phyloP scores from a whole-genome alignment of 2,113 vertebrate species.

The Cricetomys ansorgei region DNA sequence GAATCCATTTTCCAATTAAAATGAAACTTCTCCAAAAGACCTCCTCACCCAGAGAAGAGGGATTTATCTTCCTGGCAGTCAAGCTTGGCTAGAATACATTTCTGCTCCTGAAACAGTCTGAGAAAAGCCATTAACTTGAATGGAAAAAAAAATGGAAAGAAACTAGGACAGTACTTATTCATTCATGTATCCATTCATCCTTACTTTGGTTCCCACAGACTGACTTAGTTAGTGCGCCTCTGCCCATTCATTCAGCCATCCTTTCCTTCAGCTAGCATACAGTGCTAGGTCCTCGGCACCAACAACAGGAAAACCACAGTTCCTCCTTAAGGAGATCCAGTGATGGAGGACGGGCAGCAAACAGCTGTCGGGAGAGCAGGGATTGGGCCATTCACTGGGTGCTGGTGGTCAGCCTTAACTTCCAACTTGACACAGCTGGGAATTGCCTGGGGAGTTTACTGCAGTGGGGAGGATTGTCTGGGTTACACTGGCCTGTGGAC shows the following conservation, averaged over 20 bases:
- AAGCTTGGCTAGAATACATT: slow-evolving; percentile 69
- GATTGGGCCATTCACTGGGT: background rate
- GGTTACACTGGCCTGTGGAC: background rate
- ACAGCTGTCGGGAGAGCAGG: background rate
- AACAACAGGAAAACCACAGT: background rate
- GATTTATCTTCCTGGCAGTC: slow-evolving; percentile 81
- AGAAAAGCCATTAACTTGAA: slow-evolving; percentile 79
- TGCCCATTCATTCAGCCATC: slow-evolving; percentile 65
- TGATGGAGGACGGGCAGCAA: background rate
- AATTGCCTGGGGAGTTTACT: background rate
- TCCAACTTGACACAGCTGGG: background rate
- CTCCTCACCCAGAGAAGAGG: slow-evolving; percentile 74
- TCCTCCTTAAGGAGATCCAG: background rate
- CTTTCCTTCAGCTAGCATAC: slow-evolving; percentile 51
- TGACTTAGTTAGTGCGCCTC: slow-evolving; percentile 51
- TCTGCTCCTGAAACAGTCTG: slow-evolving; percentile 65
- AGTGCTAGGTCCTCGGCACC: background rate
- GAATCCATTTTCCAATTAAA: slow-evolving; percentile 84
- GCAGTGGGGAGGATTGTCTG: no score
- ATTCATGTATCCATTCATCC: slow-evolving; percentile 76
- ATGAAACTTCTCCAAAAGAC: slow-evolving; percentile 80
- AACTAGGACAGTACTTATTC: slow-evolving; percentile 66
- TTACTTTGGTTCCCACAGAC: slow-evolving; percentile 69
- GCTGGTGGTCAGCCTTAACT: background rate
- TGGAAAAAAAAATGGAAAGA: slow-evolving; percentile 57